phyloP scores from a whole-genome alignment of 2,113 vertebrate genomes.

The Coptodon bakossiorum region DNA sequence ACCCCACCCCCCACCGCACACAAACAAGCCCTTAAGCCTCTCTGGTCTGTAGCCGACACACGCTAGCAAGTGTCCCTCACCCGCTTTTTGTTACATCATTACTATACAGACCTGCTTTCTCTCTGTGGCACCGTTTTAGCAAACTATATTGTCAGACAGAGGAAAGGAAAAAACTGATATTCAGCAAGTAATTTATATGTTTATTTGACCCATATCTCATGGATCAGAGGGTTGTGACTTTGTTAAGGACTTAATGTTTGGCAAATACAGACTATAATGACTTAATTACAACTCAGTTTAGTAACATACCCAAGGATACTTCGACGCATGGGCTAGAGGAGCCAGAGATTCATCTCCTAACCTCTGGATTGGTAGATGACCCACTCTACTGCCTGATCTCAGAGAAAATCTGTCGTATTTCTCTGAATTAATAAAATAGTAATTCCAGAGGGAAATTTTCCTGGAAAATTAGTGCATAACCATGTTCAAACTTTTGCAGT shows the following conservation, averaged over 20 bases:
- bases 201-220: not conserved
- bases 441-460: not conserved
- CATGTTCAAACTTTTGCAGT: not conserved
- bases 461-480: not conserved
- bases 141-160: not conserved
- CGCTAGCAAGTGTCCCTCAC: conserved; percentile 46
- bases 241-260: not conserved
- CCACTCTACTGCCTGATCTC: not conserved
- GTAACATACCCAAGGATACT: not conserved
- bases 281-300: not conserved
- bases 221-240: not conserved
- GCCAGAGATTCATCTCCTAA: not conserved
- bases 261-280: not conserved
- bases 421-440: not conserved
- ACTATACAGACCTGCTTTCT: conserved; percentile 36
- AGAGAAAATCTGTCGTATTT: not conserved
- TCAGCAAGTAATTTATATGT: not conserved
- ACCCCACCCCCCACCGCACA: not conserved
- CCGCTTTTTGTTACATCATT: conserved; percentile 57
- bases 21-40: conserved; percentile 65
- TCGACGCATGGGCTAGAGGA: not conserved
- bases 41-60: conserved; percentile 41
- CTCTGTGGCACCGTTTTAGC: not conserved
- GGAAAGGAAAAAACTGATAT: not conserved
- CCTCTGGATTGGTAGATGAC: not conserved